These are phyloP conservation scores for Acridotheres tristis DNA, from an alignment of 2,797 vertebrate genomes.

Conservation along the genomic window DNA sequence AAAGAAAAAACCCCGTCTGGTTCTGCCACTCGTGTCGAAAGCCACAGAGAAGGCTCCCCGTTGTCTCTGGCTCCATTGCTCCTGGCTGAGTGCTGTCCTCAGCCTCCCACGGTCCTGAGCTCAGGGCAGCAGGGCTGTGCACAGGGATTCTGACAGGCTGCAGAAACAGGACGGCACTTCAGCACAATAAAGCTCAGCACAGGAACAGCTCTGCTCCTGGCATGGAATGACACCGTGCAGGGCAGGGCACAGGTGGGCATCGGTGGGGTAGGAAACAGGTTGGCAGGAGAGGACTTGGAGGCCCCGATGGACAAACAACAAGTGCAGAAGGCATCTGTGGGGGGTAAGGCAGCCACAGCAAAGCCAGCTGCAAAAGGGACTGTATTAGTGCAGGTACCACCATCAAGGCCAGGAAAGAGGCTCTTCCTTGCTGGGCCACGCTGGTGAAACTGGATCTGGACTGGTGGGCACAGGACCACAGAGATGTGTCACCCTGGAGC, in stretches of 20 bases:
- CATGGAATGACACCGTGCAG: fast-evolving
- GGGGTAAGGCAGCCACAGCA: neutral
- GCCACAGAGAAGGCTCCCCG: neutral
- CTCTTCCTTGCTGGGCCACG: neutral
- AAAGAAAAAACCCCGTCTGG: neutral
- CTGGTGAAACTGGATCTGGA: neutral
- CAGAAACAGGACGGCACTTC: neutral
- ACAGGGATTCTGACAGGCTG: neutral
- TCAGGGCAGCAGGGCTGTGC: neutral
- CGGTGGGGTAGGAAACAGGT: neutral
- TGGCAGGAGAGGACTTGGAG: neutral
- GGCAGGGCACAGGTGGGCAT: neutral
- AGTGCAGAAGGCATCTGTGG: neutral
- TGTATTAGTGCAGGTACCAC: neutral
- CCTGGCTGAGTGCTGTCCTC: neutral
- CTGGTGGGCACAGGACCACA: neutral
- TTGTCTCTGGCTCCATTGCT: neutral
- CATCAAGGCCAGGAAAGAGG: neutral
- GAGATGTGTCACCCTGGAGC: neutral
- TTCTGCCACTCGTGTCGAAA: neutral
- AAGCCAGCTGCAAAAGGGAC: neutral
- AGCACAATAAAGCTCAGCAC: neutral
- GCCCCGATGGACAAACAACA: neutral
- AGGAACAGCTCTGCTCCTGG: neutral
- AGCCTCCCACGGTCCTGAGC: neutral